phyloP scores from a whole-genome alignment of 2,888 invertebrate genomes.

The Rhagonycha fulva region DNA sequence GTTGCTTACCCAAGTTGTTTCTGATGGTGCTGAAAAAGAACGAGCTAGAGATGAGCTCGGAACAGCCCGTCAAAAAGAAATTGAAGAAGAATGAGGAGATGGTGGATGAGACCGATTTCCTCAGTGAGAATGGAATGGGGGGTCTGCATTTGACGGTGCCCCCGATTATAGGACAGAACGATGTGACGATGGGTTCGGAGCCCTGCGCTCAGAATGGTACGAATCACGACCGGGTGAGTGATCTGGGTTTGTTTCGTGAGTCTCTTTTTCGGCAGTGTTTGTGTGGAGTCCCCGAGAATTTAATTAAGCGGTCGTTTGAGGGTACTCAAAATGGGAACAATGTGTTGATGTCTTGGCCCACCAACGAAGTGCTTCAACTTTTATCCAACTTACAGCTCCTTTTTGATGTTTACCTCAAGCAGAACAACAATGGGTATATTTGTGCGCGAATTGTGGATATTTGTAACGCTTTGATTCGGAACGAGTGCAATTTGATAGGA shows the following conservation, averaged over 20 bases:
- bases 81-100: conserved; percentile 68
- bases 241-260: conserved; percentile 62
- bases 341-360: conserved; percentile 63
- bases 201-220: neutral
- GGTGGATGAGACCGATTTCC: conserved; percentile 62
- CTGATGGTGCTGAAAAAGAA: conserved; percentile 70
- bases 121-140: conserved; percentile 55
- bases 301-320: conserved; percentile 73
- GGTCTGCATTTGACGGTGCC: conserved; percentile 43
- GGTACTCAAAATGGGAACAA: conserved; percentile 57
- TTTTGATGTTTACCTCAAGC: conserved; percentile 83
- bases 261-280: conserved; percentile 77
- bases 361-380: conserved; percentile 74
- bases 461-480: conserved; percentile 77
- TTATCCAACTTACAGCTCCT: conserved; percentile 82
- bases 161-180: neutral
- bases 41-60: conserved; percentile 69
- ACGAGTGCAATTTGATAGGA: conserved; percentile 82
- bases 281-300: conserved; percentile 74
- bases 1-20: conserved; percentile 30
- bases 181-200: neutral
- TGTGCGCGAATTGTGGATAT: conserved; percentile 80
- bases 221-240: conserved; percentile 20
- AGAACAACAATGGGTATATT: conserved; percentile 80
- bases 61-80: conserved; percentile 85